Percentiles rank a stretch among this genome's conserved stretches.
These are phyloP conservation scores for Ondatra zibethicus DNA, from an alignment of 2,113 vertebrate species.

Conservation along the genomic window DNA sequence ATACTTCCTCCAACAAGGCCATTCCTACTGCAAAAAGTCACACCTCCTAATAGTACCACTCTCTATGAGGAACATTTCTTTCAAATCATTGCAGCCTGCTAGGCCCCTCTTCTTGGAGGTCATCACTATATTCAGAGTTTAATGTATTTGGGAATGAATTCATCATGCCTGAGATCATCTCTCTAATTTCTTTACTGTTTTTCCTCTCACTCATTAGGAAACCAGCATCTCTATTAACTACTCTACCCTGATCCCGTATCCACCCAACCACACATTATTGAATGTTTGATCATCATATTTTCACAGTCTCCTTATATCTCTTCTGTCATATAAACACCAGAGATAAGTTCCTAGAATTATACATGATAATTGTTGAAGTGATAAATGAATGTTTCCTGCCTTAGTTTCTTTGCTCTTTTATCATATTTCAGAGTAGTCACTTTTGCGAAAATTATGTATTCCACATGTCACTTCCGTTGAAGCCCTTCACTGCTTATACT, in stretches of 20 bases:
- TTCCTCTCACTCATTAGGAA: background rate
- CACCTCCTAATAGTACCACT: background rate
- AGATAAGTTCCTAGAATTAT: background rate
- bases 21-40: background rate
- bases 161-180: background rate
- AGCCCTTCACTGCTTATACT: background rate
- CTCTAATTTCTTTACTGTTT: background rate
- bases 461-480: background rate
- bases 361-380: background rate
- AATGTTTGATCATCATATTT: background rate
- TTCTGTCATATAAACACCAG: background rate
- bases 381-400: background rate
- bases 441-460: background rate
- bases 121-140: background rate
- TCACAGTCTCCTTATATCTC: background rate
- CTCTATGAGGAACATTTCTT: background rate
- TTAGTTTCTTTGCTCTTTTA: background rate
- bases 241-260: background rate
- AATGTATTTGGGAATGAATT: constrained; percentile 24
- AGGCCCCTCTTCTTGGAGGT: background rate
- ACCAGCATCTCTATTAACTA: background rate
- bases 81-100: background rate
- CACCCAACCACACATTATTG: background rate
- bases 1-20: background rate
- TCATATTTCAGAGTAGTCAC: background rate